Conservation (phyloP, 2,888 invertebrate genomes). For the Nymphalis c-album region DNA sequence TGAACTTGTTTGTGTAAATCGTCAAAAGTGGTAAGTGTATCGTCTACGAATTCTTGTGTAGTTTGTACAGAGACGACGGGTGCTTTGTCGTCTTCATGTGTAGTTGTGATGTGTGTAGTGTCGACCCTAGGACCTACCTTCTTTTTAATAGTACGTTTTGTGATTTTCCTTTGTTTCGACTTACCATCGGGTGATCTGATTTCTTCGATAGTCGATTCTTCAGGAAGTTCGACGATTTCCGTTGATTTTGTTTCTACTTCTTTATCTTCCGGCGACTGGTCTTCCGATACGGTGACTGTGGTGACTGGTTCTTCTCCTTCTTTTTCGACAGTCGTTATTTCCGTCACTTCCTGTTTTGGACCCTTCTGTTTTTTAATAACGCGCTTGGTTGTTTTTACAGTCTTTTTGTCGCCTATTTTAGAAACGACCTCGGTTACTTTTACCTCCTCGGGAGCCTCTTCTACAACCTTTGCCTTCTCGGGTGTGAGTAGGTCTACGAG, state of each 20-base stretch:
- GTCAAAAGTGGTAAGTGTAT: slow-evolving; percentile 8
- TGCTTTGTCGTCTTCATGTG: slow-evolving; percentile 58
- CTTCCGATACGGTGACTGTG: background rate
- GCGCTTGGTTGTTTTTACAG: slow-evolving; percentile 17
- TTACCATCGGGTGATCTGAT: slow-evolving; percentile 46
- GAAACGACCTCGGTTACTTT: slow-evolving; percentile 25
- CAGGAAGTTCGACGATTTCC: slow-evolving; percentile 39
- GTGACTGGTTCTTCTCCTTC: background rate
- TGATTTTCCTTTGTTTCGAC: slow-evolving; percentile 51
- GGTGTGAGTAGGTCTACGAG: slow-evolving; percentile 39
- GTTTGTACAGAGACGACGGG: slow-evolving; percentile 44
- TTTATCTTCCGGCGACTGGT: slow-evolving; percentile 35
- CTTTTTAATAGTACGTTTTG: slow-evolving; percentile 40
- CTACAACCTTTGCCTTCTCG: slow-evolving; percentile 25
- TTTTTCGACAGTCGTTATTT: background rate
- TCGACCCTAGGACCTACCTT: slow-evolving; percentile 17
- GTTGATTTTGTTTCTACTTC: slow-evolving; percentile 31
- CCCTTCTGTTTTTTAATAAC: background rate
- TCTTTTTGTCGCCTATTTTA: slow-evolving; percentile 9
- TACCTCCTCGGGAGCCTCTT: slow-evolving; percentile 46
- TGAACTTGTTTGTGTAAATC: too few relatives aligned
- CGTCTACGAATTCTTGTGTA: slow-evolving; percentile 31
- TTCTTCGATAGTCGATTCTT: slow-evolving; percentile 43
- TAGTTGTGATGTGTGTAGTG: slow-evolving; percentile 9
- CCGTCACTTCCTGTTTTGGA: background rate